Evolutionary conservation across 2,113 vertebrate genomes (phyloP).

Genomic region (Bathybates hornii): DNA sequence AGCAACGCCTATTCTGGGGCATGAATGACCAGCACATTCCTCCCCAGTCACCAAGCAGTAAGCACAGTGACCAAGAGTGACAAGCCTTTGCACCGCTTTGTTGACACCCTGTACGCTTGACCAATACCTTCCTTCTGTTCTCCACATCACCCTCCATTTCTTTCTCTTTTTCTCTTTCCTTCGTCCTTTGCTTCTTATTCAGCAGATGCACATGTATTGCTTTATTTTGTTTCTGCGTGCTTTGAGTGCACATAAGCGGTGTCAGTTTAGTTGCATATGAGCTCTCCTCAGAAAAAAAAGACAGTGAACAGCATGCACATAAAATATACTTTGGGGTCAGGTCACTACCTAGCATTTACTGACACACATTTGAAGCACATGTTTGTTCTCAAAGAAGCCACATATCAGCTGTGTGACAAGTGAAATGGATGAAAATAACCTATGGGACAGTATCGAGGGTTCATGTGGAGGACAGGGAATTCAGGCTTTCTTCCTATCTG

Average conservation of each 20-base stretch:
- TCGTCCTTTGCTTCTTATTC: background rate
- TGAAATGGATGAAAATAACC: slow-evolving; percentile 56
- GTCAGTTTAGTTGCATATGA: slow-evolving; percentile 7
- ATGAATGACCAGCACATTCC: slow-evolving; percentile 70
- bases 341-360: slow-evolving; percentile 28
- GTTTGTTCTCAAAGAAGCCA: slow-evolving; percentile 54
- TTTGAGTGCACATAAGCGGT: background rate
- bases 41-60: slow-evolving; percentile 60
- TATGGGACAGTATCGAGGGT: slow-evolving; percentile 56
- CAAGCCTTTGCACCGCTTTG: slow-evolving; percentile 59
- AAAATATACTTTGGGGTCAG: slow-evolving; percentile 28
- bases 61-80: slow-evolving; percentile 62
- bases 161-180: background rate
- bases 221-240: slow-evolving; percentile 11
- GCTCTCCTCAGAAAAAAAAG: slow-evolving; percentile 19
- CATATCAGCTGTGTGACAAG: slow-evolving; percentile 58
- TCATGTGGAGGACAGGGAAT: slow-evolving; percentile 61
- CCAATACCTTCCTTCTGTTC: slow-evolving; percentile 50
- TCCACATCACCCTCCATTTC: background rate
- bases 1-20: slow-evolving; percentile 56
- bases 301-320: slow-evolving; percentile 11
- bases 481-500: slow-evolving; percentile 18
- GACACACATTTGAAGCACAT: slow-evolving; percentile 55
- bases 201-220: background rate
- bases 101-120: slow-evolving; percentile 61